Base-by-base conservation (phyloP, 2,113 vertebrate species). In the Paedocypris sp. region DNA sequence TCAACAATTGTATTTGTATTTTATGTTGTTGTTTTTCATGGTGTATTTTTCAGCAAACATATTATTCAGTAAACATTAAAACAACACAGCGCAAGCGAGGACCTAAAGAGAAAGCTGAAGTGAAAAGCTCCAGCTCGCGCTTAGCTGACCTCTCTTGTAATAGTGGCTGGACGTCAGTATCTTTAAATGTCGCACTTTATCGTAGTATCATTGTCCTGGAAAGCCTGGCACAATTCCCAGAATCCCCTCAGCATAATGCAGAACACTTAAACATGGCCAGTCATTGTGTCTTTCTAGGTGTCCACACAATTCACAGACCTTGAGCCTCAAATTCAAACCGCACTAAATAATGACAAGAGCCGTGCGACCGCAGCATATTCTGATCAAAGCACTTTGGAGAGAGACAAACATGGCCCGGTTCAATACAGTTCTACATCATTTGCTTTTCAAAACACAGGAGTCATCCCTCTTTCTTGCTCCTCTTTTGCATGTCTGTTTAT, bases 191-290 rank as follows among this genome's bases (percentile, higher is more conserved):
- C 50, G 36, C 38, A 23, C 25, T 62, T 26, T 62, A 58, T 58
- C 12, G 12, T 62, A 39, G 28, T 62, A 25, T 10, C 10, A 42
- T 31, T 56, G 5, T 35, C n/a, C 13, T 41, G 39, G 26, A 28
- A 63, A 50, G 20, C 15, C 28, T 68, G 66, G 66, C 60, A 38
- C 26, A 6, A 15, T 3, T 47, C 66, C 60, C 60, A 63, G 60
- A 58, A 63, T 16, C 33, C 45, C 39, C 47, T 57, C 26, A 48
- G 12, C 16, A 23, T 54, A 32, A 57, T 61, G 18, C 51, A 8
- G 15, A 50, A 41, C 4, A 43, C 15, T 43, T 29, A 35, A 23
- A 28, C 33, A 20, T 2, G 29, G 35, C 16, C n/a, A 49, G 29
- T 62, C 49, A 45, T 29, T 45, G 18, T 39, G 33, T 31, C 20